Evolutionary conservation across 1,140 invertebrate species (phyloP), one percentile per base, ranked within the genome.

Genomic region (Zaprionus gabonicus): DNA sequence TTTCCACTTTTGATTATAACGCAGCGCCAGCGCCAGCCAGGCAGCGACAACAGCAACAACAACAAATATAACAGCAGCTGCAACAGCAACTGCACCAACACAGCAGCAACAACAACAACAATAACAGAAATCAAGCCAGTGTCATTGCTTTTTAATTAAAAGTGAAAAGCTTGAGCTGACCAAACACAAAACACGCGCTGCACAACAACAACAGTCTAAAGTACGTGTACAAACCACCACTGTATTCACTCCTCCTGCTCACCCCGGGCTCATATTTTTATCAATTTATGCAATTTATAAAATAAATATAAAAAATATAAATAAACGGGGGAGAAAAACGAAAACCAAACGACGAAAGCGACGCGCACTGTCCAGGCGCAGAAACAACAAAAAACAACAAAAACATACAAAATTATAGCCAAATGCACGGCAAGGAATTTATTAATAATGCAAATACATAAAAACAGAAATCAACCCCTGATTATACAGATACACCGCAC

Each of bases 371-470:
- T 46, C 70, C 51, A 68, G 58, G 81, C 59, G 68, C 38, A 34
- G 31, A 9, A 34, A 34, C 9, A 34, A 10, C 28, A 28, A 23
- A 23, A 23, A 23, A 28, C 28, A 28, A 6, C 31, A 34, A 34
- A 9, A 65, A 59, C 25, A 71, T 51, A 76, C 36, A 84, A 81
- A 81, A 82, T 79, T 78, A 80, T 90, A 78, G 71, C 76, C 82
- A 81, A 86, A 86, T 87, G 82, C 76, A 82, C 72, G 82, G 76
- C 85, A 90, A 88, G 81, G 78, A 88, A 88, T 88, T 90, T 88
- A 88, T 88, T 88, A 88, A 88, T 88, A 88, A 88, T 88, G 84
- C 84, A 88, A 88, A 88, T 90, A 88, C 84, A 90, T 81, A 90
- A 88, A 90, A 87, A 90, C 85, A 90, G 81, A 81, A 90, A 90